Base-by-base conservation (phyloP, 2,888 invertebrate species). In the Cheilosia vernalis region DNA sequence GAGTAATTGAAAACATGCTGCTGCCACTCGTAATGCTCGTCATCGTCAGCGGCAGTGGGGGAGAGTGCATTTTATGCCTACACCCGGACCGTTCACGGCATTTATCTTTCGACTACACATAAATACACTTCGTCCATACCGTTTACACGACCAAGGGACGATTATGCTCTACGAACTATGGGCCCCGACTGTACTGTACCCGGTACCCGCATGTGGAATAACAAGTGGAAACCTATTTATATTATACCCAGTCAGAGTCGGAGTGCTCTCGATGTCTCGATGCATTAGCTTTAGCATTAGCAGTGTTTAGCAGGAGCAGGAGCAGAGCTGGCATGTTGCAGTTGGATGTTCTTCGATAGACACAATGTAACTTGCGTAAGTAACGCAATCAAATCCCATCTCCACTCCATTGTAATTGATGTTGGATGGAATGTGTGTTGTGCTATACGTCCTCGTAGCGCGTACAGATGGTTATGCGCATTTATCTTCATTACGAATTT, bases 401-500 rank as follows among this genome's bases (percentile, higher is more conserved):
- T 64, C 58, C n/a, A 24, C 70, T 64, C 58, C n/a, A 24, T 51
- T 13, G 21, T 24, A 81, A 85, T 81, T 77, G 72, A 72, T 85
- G 81, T 72, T 42, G 33, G 60, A 58, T 42, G 33, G 60, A 58
- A 70, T 70, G 60, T 72, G 63, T 27, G 27, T 15, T 61, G 49
- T 63, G 42, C 58, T 51, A 10, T 37, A 37, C 15, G 19, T 15
- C n/a, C 47, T 24, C 30, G 17, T 33, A 58, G 51, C 58, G 27
- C 21, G 53, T 49, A 72, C 44, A 81, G 61, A 85, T 85, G 67
- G 81, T 85, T 85, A 85, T 85, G 85, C 85, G 81, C 81, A 85
- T 85, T 85, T 63, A 85, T 85, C 81, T 85, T 85, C 77, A 77
- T 85, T 81, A 81, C 70, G 81, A 61, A 76, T 76, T 63, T 61